These are phyloP conservation scores for Frieseomelitta varia DNA, from an alignment of 1,140 invertebrate species.

Conservation along the genomic window DNA sequence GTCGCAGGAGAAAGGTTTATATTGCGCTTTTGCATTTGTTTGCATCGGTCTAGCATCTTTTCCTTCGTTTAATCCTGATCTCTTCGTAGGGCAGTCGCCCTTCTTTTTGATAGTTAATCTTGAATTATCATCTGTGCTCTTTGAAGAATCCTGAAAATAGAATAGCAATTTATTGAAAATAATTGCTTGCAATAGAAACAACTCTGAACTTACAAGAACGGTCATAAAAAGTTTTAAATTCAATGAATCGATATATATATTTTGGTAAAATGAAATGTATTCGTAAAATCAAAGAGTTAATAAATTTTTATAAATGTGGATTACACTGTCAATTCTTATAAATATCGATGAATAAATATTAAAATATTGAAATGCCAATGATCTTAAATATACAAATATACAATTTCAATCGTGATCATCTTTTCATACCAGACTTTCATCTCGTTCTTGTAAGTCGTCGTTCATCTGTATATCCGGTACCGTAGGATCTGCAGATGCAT, in stretches of 20 bases:
- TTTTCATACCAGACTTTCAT: constrained; percentile 58
- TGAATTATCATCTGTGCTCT: constrained; percentile 59
- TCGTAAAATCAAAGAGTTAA: neutral
- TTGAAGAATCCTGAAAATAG: constrained; percentile 68
- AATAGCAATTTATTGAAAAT: neutral
- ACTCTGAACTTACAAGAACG: constrained; percentile 42
- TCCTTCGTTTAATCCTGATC: constrained; percentile 40
- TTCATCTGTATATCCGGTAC: constrained; percentile 75
- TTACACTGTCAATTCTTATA: neutral
- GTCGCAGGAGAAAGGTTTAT: constrained; percentile 81
- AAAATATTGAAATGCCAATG: neutral
- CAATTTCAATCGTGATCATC: constrained; percentile 13
- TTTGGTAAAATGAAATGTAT: neutral
- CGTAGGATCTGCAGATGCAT: constrained; percentile 67
- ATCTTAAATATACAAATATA: neutral
- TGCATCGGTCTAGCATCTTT: constrained; percentile 48
- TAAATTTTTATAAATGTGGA: neutral
- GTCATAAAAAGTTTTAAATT: neutral
- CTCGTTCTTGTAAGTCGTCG: constrained; percentile 71
- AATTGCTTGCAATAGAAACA: neutral
- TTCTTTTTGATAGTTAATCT: constrained; percentile 60
- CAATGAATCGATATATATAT: neutral
- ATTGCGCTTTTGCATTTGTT: constrained; percentile 66
- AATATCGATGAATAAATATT: neutral
- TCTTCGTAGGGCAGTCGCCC: constrained; percentile 38